phyloP scores from a whole-genome alignment of 1,140 invertebrate genomes.

The Subanguina moxae region DNA sequence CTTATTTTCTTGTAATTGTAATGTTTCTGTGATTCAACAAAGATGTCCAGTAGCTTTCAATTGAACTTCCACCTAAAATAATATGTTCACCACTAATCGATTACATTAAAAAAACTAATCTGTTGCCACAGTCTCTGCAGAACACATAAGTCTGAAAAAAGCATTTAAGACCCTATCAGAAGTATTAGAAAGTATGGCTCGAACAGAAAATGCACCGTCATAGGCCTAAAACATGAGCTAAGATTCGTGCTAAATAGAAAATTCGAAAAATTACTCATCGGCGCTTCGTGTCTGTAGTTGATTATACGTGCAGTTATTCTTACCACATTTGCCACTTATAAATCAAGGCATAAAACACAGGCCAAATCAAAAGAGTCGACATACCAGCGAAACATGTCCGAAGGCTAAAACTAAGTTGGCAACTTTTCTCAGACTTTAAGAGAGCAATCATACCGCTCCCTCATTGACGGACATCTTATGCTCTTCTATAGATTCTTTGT shows the following conservation, averaged over 20 bases:
- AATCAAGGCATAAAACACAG: too few species aligned
- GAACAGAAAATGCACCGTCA: neutral
- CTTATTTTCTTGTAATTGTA: too few species aligned
- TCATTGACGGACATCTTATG: slow-evolving; percentile 83
- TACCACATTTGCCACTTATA: too few species aligned
- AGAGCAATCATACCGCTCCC: slow-evolving; percentile 43
- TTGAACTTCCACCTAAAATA: too few species aligned
- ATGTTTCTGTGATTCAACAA: too few species aligned
- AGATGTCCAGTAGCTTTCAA: too few species aligned
- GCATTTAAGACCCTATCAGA: too few species aligned
- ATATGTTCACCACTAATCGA: too few species aligned
- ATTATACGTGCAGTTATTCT: neutral
- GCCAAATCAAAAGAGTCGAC: too few species aligned
- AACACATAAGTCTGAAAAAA: neutral
- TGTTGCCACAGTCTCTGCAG: slow-evolving; percentile 1
- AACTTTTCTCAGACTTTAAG: too few species aligned
- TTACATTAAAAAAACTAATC: neutral
- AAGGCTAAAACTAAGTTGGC: neutral
- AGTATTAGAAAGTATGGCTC: too few species aligned
- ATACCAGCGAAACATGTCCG: slow-evolving; percentile 63
- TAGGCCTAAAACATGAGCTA: neutral
- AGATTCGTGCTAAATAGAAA: too few species aligned
- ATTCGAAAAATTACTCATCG: neutral
- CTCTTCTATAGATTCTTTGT: slow-evolving; percentile 96
- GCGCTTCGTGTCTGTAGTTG: neutral